Base-by-base conservation (phyloP, 2,113 vertebrate species). In the Rhadina sibilatrix region DNA sequence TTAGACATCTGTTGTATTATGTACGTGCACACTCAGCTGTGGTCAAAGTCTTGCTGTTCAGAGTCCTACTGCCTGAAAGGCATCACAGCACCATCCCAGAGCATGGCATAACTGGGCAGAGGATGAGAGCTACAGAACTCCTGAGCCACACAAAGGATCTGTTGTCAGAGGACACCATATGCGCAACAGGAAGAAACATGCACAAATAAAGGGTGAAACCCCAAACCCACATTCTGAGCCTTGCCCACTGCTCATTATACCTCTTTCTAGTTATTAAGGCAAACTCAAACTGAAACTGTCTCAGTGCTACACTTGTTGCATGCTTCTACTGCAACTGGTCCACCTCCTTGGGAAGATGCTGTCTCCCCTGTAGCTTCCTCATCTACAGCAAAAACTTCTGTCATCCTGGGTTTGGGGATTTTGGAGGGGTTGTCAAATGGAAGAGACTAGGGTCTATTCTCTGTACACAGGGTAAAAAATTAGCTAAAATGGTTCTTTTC, bases 11-110 rank as follows among this genome's bases (percentile, higher is more conserved):
- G 4, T 30, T 60, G 19, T 65, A 19, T 33, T 59, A n/a, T 9
- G 2, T 11, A 15, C 7, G 16, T 40, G 22, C 16, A n/a, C 22
- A 53, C 4, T 37, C 2, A 69, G 15, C 15, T 22, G 15, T 59
- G 35, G 22, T 50, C 25, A 46, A 77, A 82, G 42, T 53, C 38
- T 33, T 64, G 31, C 15, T 70, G 27, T 20, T 75, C 61, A 44
- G 54, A 44, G 19, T 5, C 35, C 18, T 74, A 22, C n/a, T 66
- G 21, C 31, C 37, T 59, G 35, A 77, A 61, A 86, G 19, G 3
- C 25, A n/a, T n/a, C 42, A 46, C 25, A 72, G 47, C 30, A 3
- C 1, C 38, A 63, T 8, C 0, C 0, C 2, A 72, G 27, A 59
- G 9, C 53, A 72, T 15, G 15, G 9, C 21, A 47, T 7, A 44